These are phyloP conservation scores for Flabesymbios commensalis DNA, from an alignment of 2,888 invertebrate species.

Conservation along the genomic window DNA sequence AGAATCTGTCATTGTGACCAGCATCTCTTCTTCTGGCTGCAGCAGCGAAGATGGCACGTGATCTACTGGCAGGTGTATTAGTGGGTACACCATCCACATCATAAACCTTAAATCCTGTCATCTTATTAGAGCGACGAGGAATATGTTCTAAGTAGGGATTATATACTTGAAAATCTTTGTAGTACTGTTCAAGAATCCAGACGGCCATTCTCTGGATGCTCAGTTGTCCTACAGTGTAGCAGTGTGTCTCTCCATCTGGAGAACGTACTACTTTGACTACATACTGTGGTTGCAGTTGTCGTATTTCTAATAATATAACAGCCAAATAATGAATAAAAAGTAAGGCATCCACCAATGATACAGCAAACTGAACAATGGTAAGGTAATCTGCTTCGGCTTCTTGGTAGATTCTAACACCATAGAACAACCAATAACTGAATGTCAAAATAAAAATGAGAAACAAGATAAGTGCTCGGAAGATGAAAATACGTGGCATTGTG, in stretches of 20 bases:
- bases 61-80: conserved; percentile 23
- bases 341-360: conserved; percentile 89
- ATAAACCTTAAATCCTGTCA: conserved; percentile 79
- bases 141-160: conserved; percentile 74
- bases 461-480: conserved; percentile 87
- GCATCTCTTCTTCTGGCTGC: conserved; percentile 85
- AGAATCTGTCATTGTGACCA: conserved; percentile 92
- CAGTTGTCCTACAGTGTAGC: conserved; percentile 70
- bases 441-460: conserved; percentile 87
- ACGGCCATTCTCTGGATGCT: conserved; percentile 69
- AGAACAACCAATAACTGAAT: conserved; percentile 98
- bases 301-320: conserved; percentile 88
- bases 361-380: conserved; percentile 87
- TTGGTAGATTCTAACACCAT: conserved; percentile 78
- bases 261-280: conserved; percentile 77
- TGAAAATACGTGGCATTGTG: conserved; percentile 87
- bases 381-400: conserved; percentile 68
- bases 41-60: conserved; percentile 65
- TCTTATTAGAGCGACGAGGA: conserved; percentile 42
- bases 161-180: conserved; percentile 87
- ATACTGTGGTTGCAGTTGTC: conserved; percentile 88
- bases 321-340: conserved; percentile 93
- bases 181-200: conserved; percentile 92
- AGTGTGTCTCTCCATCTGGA: conserved; percentile 90
- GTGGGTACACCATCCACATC: conserved; percentile 77